phyloP scores from a whole-genome alignment of 2,113 vertebrate genomes.

The Scytalopus superciliaris region DNA sequence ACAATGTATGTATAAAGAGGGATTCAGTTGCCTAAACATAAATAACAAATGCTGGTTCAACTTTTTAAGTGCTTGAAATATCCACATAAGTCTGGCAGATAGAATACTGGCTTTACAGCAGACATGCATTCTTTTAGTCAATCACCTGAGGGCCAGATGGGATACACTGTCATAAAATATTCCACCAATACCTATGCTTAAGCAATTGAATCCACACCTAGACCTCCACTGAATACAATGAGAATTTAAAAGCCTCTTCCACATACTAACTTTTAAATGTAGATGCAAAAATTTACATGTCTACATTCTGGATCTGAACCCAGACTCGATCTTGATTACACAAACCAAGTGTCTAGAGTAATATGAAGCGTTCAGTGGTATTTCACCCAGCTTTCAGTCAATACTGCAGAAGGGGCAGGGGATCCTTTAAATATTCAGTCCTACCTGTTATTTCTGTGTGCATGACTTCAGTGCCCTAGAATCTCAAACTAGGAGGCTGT shows the following conservation, averaged over 20 bases:
- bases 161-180: neutral
- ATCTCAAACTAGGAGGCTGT: neutral
- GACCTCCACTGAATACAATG: accelerated
- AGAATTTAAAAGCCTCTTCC: neutral
- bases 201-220: neutral
- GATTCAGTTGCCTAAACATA: neutral
- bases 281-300: neutral
- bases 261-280: neutral
- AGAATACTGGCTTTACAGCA: neutral
- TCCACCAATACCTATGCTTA: neutral
- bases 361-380: neutral
- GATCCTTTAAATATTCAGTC: neutral
- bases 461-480: neutral
- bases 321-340: neutral
- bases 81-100: neutral
- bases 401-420: neutral
- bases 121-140: neutral
- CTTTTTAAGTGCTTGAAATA: neutral
- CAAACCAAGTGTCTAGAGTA: neutral
- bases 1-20: neutral
- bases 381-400: neutral
- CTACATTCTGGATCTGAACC: neutral
- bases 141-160: accelerated
- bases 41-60: neutral
- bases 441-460: neutral